Conservation (phyloP, 2,113 vertebrate species). For the Aviceda subcristata region DNA sequence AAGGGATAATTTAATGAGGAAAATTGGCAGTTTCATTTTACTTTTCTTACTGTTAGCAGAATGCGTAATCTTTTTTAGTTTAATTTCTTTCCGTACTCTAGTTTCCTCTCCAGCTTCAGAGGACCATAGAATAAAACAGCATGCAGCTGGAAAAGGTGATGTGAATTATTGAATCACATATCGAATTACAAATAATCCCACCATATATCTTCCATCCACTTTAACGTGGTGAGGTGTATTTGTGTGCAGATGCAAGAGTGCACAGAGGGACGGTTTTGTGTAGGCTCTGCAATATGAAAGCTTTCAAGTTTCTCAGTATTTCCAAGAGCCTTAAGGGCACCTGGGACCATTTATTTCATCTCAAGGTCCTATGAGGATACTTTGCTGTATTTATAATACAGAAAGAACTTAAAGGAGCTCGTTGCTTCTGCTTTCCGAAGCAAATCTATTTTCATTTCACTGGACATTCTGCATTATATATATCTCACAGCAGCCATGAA, state of each 20-base stretch:
- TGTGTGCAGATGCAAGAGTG: neutral
- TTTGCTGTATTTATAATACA: neutral
- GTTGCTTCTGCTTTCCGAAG: neutral
- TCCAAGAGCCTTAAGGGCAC: neutral
- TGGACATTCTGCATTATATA: neutral
- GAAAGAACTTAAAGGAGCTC: neutral
- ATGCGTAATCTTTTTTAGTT: neutral
- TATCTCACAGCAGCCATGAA: neutral
- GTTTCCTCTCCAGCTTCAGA: neutral
- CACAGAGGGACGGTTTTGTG: neutral
- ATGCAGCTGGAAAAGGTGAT: neutral
- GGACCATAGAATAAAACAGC: neutral
- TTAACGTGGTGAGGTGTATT: neutral
- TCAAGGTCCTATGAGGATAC: neutral
- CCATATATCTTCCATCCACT: neutral
- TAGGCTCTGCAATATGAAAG: neutral
- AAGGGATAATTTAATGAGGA: neutral
- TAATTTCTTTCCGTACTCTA: neutral
- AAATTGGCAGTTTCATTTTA: neutral
- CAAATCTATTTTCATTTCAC: neutral
- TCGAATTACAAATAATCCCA: neutral
- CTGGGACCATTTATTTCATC: neutral
- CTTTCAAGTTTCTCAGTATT: neutral
- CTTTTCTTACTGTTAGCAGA: neutral
- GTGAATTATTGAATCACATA: neutral